Conservation (phyloP, 2,113 vertebrate species). For the Vicugna pacos region DNA sequence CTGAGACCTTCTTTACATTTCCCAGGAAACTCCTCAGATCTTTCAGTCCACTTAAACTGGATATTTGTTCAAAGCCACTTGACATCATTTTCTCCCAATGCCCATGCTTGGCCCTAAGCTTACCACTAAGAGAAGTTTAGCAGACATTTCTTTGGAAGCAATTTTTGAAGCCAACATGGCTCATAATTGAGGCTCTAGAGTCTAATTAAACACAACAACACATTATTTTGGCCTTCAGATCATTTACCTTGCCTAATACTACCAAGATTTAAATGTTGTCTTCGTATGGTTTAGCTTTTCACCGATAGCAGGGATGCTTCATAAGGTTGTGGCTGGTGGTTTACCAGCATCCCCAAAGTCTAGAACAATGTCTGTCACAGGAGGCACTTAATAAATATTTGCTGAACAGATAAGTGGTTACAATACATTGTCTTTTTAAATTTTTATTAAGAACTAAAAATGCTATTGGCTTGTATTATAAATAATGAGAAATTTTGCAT, state of each 20-base stretch:
- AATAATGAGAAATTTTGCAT: neutral
- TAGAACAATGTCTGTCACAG: neutral
- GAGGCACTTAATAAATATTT: neutral
- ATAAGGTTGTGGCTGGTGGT: neutral
- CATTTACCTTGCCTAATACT: neutral
- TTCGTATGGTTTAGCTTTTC: neutral
- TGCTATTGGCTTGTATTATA: neutral
- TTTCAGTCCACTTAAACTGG: neutral
- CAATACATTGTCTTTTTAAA: neutral
- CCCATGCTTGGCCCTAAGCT: neutral
- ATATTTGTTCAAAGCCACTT: neutral
- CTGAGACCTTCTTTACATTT: neutral
- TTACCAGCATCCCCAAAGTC: neutral
- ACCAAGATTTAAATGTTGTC: neutral
- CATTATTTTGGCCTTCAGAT: neutral
- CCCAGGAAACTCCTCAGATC: neutral
- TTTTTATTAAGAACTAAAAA: conserved; percentile 1
- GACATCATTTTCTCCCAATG: neutral
- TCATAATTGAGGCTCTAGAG: neutral
- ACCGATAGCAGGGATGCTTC: neutral
- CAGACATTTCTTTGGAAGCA: neutral
- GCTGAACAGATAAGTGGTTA: conserved; percentile 16
- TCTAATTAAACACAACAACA: neutral
- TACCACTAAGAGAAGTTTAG: neutral
- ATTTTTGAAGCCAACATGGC: neutral